A percentile compares a stretch with the other conserved stretches of the same genome.
Evolutionary conservation across 2,888 invertebrate species (phyloP).

Genomic region (Pachycephus smyrnensis): DNA sequence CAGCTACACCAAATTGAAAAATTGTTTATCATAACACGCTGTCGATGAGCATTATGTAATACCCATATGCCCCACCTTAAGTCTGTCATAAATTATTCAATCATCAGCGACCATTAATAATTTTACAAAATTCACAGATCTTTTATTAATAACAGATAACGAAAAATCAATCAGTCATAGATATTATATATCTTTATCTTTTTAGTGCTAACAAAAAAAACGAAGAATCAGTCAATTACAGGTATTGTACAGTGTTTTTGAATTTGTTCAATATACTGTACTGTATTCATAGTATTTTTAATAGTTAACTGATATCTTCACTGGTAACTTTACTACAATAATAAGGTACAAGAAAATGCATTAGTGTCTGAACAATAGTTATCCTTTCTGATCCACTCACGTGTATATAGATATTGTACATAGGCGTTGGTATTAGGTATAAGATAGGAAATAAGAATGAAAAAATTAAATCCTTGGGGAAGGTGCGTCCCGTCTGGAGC

Average conservation of each 20-base stretch:
- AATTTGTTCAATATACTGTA: no score
- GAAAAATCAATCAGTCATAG: not conserved
- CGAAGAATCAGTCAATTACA: not conserved
- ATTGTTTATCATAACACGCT: not conserved
- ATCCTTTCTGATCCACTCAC: not conserved
- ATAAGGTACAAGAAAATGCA: not conserved
- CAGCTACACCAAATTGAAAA: not conserved
- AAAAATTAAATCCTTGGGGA: conserved; percentile 21
- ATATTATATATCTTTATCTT: not conserved
- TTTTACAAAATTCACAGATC: not conserved
- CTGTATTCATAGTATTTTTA: not conserved
- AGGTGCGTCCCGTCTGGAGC: conserved; percentile 37
- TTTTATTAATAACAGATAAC: not conserved
- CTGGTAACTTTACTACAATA: not conserved
- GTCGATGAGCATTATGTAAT: not conserved
- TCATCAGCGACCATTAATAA: not conserved
- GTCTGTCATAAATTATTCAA: not conserved
- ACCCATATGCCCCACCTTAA: not conserved
- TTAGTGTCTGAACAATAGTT: not conserved
- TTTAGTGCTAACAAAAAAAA: not conserved
- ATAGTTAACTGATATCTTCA: not conserved
- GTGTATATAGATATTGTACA: not conserved
- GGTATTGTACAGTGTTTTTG: no score
- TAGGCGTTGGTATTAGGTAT: not conserved
- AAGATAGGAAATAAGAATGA: conserved; percentile 20